Conservation (phyloP, 64 coral and sea anemone species). For the Montipora foliosa region DNA sequence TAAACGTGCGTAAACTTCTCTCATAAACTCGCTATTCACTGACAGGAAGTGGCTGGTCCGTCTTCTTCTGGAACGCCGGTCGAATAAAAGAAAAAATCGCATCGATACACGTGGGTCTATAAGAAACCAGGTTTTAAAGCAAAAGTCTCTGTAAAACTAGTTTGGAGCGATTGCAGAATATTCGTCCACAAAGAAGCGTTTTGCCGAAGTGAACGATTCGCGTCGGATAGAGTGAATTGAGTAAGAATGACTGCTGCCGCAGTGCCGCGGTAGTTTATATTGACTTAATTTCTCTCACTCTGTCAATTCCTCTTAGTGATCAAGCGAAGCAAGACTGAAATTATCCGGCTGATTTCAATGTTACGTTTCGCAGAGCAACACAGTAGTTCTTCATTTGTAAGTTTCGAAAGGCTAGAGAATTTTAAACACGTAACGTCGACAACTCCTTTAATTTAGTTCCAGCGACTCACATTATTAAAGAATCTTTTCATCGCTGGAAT, state of each 20-base stretch:
- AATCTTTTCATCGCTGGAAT: background rate
- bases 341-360: background rate
- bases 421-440: background rate
- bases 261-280: background rate
- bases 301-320: background rate
- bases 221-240: too few species aligned
- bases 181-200: too few species aligned
- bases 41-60: slow-evolving; percentile 29
- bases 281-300: background rate
- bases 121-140: background rate
- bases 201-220: too few species aligned
- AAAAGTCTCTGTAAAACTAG: background rate
- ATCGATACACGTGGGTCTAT: slow-evolving; percentile 17
- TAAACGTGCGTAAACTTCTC: background rate
- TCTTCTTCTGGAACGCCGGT: background rate
- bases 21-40: slow-evolving; percentile 19
- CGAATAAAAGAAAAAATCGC: background rate
- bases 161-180: too few species aligned
- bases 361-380: slow-evolving; percentile 2
- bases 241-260: too few species aligned
- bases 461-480: background rate
- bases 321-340: background rate
- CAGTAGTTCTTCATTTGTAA: background rate
- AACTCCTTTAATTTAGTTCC: background rate
- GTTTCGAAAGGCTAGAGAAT: slow-evolving; percentile 4